Conservation (phyloP, 1,140 invertebrate genomes). For the Ridgeia piscesae region DNA sequence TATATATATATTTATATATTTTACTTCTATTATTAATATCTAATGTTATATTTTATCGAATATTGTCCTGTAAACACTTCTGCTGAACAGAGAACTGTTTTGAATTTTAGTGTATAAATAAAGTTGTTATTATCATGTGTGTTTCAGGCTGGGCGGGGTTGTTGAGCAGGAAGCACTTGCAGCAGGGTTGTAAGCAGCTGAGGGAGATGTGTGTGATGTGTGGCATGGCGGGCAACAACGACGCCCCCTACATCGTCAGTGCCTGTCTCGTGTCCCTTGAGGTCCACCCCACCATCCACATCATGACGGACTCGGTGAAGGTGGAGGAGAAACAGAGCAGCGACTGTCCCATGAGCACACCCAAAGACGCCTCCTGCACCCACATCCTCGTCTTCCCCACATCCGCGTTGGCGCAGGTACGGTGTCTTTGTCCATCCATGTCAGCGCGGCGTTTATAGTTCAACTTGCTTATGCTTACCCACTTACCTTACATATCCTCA, state of each 20-base stretch:
- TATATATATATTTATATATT: no score
- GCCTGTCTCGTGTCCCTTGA: conserved; percentile 97
- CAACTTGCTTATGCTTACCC: no score
- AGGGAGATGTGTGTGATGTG: conserved; percentile 91
- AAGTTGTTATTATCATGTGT: no score
- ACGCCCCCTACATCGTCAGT: conserved; percentile 85
- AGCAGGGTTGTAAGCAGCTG: conserved; percentile 82
- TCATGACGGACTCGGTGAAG: conserved; percentile 81
- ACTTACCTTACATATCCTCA: no score
- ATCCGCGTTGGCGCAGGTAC: conserved; percentile 89
- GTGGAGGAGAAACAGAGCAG: conserved; percentile 51
- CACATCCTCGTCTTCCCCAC: conserved; percentile 99
- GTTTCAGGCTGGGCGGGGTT: conserved; percentile 84
- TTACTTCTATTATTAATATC: no score
- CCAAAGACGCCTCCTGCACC: conserved; percentile 85
- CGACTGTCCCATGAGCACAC: conserved; percentile 52
- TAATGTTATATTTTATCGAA: no score
- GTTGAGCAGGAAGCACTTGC: conserved; percentile 85
- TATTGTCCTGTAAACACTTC: no score
- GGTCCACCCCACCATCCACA: conserved; percentile 85
- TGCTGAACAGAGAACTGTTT: no score
- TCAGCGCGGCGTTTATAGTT: no score
- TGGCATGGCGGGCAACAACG: conserved; percentile 59
- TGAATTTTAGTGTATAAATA: no score
- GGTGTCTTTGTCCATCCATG: neutral